Conservation (phyloP, 1,140 invertebrate species). For the Harlomillsia oculata region DNA sequence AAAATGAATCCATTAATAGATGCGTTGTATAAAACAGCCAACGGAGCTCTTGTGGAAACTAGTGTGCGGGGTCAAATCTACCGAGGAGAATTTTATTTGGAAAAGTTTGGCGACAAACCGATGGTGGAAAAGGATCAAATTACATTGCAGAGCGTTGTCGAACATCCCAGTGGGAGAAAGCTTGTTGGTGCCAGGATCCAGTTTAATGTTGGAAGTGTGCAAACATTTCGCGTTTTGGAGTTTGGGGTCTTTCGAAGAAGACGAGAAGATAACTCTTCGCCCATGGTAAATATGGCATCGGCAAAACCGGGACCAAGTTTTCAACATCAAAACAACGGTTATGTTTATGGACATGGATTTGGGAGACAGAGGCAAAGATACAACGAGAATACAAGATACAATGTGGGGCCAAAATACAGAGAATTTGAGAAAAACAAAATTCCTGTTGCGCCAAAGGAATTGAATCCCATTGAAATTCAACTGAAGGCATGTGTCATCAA, state of each 20-base stretch:
- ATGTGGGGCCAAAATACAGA: too few species aligned
- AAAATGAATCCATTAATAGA: not conserved
- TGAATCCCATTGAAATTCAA: constrained; percentile 13
- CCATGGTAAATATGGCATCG: too few species aligned
- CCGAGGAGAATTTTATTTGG: constrained; percentile 12
- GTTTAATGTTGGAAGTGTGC: constrained; percentile 3
- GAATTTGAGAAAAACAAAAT: too few species aligned
- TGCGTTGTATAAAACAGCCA: constrained; percentile 3
- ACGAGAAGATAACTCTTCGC: constrained; percentile 12
- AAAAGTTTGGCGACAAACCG: not conserved
- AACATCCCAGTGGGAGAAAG: constrained; percentile 7
- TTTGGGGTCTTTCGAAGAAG: constrained; percentile 1
- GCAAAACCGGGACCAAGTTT: too few species aligned
- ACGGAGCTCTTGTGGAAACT: constrained; percentile 14
- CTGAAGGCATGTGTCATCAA: constrained; percentile 19
- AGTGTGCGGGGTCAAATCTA: not conserved
- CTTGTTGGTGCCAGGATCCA: not conserved
- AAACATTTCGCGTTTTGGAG: constrained; percentile 10
- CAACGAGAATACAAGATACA: too few species aligned
- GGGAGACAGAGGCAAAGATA: constrained; percentile 13
- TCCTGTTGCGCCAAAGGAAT: not conserved
- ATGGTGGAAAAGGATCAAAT: constrained; percentile 3
- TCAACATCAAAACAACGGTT: too few species aligned
- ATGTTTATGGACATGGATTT: too few species aligned
- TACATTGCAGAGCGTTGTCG: constrained; percentile 4